phyloP scores from a whole-genome alignment of 2,888 invertebrate genomes.

The Chesias legatella region DNA sequence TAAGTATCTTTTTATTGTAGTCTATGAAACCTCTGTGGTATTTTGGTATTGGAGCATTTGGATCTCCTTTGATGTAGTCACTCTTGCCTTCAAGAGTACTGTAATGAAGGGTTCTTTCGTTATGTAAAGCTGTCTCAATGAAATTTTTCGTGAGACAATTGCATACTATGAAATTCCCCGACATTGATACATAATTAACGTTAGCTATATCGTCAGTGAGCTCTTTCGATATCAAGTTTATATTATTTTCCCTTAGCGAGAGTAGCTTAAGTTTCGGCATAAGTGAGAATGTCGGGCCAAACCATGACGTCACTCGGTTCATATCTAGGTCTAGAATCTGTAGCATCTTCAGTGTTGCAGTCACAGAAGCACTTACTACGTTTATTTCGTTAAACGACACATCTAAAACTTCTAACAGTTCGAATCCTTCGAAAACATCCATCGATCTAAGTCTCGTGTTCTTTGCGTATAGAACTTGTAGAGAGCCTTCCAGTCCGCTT shows the following conservation, averaged over 20 bases:
- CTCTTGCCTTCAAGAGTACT: not conserved
- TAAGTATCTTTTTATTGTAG: constrained; percentile 37
- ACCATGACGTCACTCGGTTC: constrained; percentile 81
- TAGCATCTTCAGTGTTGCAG: constrained; percentile 54
- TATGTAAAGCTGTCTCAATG: constrained; percentile 53
- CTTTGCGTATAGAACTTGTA: constrained; percentile 68
- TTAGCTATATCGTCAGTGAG: constrained; percentile 79
- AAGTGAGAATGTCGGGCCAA: constrained; percentile 49
- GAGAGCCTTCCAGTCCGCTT: constrained; percentile 55
- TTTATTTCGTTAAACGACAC: constrained; percentile 74
- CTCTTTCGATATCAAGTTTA: constrained; percentile 75
- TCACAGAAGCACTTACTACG: constrained; percentile 40
- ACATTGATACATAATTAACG: constrained; percentile 70
- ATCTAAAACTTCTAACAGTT: constrained; percentile 66
- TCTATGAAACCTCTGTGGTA: constrained; percentile 45
- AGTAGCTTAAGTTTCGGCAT: constrained; percentile 64
- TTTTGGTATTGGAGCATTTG: constrained; percentile 6
- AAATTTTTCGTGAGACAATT: constrained; percentile 78
- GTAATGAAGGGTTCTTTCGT: constrained; percentile 26
- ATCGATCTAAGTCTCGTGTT: constrained; percentile 57
- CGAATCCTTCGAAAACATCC: constrained; percentile 53
- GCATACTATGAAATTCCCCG: constrained; percentile 81
- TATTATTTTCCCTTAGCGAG: constrained; percentile 73
- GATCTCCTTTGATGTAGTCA: not conserved
- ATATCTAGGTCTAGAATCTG: constrained; percentile 71